These are phyloP conservation scores for Eulemur mongoz DNA, from an alignment of 2,797 vertebrate genomes.

Conservation along the genomic window DNA sequence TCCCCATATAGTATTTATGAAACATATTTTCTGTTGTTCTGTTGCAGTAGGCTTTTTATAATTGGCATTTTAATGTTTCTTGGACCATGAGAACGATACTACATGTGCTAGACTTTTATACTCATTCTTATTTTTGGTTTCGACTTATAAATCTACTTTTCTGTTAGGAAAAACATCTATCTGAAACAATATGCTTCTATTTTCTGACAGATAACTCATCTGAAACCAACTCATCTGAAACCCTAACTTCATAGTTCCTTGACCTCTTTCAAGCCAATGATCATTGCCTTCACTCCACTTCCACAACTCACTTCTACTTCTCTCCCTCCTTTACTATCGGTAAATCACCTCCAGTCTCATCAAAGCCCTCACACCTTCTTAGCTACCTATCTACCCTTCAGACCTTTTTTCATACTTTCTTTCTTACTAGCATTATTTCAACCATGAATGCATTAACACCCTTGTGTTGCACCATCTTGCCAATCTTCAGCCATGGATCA, in stretches of 20 bases:
- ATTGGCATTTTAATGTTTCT: slow-evolving; percentile 45
- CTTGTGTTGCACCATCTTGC: background rate
- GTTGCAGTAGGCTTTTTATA: slow-evolving; percentile 45
- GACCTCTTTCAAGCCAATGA: background rate
- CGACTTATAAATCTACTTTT: background rate
- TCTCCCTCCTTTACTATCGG: background rate
- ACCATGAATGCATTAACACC: background rate
- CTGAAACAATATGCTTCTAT: slow-evolving; percentile 10
- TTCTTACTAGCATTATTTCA: background rate
- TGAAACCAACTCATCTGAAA: slow-evolving; percentile 23
- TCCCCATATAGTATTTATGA: slow-evolving; percentile 60
- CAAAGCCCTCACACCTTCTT: background rate
- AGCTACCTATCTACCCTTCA: background rate
- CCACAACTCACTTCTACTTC: background rate
- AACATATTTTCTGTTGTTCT: slow-evolving; percentile 57
- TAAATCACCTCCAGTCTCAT: background rate
- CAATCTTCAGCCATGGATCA: background rate
- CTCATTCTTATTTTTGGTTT: slow-evolving; percentile 16
- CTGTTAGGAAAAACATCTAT: background rate
- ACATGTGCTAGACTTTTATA: slow-evolving; percentile 21
- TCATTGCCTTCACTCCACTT: background rate
- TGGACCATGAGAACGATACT: slow-evolving; percentile 11
- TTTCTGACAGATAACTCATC: background rate
- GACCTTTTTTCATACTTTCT: background rate
- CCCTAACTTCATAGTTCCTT: background rate